A percentile compares a stretch with the other conserved stretches of the same genome.
phyloP scores from a whole-genome alignment of 2,888 invertebrate species.

The Ectemnius lituratus region DNA sequence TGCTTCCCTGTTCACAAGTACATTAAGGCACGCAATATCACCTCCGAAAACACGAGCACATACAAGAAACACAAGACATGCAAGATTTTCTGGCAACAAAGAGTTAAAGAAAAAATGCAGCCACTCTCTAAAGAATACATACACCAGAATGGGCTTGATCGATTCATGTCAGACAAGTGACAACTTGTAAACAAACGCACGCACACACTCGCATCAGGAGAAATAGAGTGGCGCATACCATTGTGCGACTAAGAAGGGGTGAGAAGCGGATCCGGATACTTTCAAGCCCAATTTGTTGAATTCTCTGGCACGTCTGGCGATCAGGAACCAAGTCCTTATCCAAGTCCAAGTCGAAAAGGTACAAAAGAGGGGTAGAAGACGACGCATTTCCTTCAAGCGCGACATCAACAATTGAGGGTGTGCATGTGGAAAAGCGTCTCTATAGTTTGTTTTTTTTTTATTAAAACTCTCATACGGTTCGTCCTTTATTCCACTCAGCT shows the following conservation, averaged over 20 bases:
- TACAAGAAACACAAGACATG: slow-evolving; percentile 34
- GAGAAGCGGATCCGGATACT: slow-evolving; percentile 5
- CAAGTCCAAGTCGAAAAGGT: slow-evolving; percentile 24
- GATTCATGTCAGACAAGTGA: not conserved
- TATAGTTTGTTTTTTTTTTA: not conserved
- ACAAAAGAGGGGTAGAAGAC: not conserved
- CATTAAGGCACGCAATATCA: no score
- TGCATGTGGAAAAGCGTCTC: slow-evolving; percentile 50
- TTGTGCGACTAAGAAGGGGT: not conserved
- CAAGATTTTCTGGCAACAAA: slow-evolving; percentile 17
- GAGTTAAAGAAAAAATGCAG: slow-evolving; percentile 7
- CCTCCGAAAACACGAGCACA: slow-evolving; percentile 31
- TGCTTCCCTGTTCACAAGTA: no score
- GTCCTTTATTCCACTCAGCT: not conserved
- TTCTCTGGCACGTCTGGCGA: slow-evolving; percentile 16
- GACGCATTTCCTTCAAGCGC: slow-evolving; percentile 22
- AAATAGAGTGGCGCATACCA: not conserved
- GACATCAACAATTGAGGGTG: slow-evolving; percentile 41
- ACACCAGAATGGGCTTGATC: no score
- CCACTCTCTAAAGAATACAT: slow-evolving; percentile 4
- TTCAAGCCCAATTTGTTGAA: slow-evolving; percentile 33
- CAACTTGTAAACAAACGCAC: not conserved
- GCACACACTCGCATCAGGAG: not conserved
- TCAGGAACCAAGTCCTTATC: slow-evolving; percentile 41
- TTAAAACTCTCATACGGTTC: not conserved